Conservation (phyloP, 2,888 invertebrate genomes). For the Mellilla xanthometata region DNA sequence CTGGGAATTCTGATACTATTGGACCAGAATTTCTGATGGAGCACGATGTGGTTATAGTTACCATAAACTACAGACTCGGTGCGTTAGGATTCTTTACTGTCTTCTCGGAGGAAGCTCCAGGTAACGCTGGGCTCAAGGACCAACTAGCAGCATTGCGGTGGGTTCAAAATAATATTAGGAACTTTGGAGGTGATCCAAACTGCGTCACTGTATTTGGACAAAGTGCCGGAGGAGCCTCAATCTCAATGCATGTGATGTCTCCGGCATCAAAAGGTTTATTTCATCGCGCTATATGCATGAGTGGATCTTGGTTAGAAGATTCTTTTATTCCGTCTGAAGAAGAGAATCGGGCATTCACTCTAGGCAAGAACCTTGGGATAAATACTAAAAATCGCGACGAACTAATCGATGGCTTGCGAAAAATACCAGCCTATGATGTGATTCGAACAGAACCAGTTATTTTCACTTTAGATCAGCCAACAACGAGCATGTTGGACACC, state of each 20-base stretch:
- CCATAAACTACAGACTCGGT: constrained; percentile 58
- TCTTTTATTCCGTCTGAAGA: constrained; percentile 12
- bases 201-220: constrained; percentile 50
- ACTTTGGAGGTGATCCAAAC: constrained; percentile 48
- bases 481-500: background rate
- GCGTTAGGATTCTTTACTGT: constrained; percentile 53
- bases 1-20: constrained; percentile 46
- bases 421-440: constrained; percentile 13
- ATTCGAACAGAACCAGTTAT: constrained; percentile 13
- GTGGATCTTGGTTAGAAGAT: constrained; percentile 79
- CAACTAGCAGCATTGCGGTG: constrained; percentile 54
- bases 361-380: constrained; percentile 36
- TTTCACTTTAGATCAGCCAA: constrained; percentile 13
- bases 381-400: constrained; percentile 28
- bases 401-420: constrained; percentile 19
- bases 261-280: constrained; percentile 47
- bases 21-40: constrained; percentile 54
- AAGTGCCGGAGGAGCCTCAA: constrained; percentile 42
- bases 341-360: constrained; percentile 31
- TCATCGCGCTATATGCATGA: constrained; percentile 81
- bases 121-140: constrained; percentile 59
- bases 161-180: constrained; percentile 45
- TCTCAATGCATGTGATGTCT: constrained; percentile 38
- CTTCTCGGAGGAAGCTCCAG: constrained; percentile 51
- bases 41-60: constrained; percentile 50